Evolutionary conservation across 1,140 invertebrate genomes (phyloP), one percentile per base, ranked within the genome.

Genomic region (Drosophila nannoptera): DNA sequence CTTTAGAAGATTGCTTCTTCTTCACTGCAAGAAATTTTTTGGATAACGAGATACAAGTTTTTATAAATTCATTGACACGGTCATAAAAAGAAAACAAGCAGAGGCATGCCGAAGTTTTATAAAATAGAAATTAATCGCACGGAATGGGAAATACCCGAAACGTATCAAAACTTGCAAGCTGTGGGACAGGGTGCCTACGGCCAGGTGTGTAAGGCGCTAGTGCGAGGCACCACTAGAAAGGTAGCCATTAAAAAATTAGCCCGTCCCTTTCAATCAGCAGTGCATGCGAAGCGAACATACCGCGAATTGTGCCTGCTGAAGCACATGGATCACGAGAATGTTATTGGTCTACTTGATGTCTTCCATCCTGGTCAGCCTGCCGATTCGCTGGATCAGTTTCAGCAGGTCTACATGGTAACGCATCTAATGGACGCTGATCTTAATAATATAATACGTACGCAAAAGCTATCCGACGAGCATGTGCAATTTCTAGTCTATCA

Each of bases 251-350:
- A 99, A 90, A 99, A 99, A 90, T 92, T 99, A 73, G 97, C 97
- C 49, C 92, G 97, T 66, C 98, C 98, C 45, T 99, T 99, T 91
- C 98, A 99, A 89, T 98, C 98, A 59, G 97, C 97, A 22, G 98
- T 99, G 48, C 98, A 99, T 92, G 98, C 98, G 4, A 99, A 99
- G 90, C 92, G 98, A 75, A 99, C 98, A 4, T 99, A 99, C 88
- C 93, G 98, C 67, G 98, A 99, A 90, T 92, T 99, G 66, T 93
- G 97, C 32, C 94, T 99, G 90, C 93, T 99, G 54, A 99, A 99
- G 90, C 96, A 99, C 82, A 99, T 99, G 94, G 97, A 98, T 90
- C 98, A 99, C 92, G 98, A 99, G 91, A 99, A 99, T 94, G 97
- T 99, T 90, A 96, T 94, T 76, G 92, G 97, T 32, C 91, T 99